A percentile compares a stretch with the other conserved stretches of the same genome.
phyloP scores from a whole-genome alignment of 1,140 invertebrate genomes.

The Aleiodes sp. region DNA sequence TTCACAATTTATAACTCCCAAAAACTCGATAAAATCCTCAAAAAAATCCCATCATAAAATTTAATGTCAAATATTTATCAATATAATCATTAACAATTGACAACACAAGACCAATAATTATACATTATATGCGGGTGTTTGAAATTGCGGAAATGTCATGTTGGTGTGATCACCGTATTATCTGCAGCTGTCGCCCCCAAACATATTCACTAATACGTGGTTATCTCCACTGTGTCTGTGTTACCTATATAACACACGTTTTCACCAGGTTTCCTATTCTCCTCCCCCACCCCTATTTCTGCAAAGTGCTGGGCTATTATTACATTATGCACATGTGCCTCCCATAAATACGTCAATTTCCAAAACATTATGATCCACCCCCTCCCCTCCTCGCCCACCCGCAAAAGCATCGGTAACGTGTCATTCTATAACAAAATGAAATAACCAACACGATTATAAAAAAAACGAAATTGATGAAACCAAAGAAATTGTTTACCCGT shows the following conservation, averaged over 20 bases:
- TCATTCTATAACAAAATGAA: not conserved
- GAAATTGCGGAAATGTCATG: slow-evolving; percentile 38
- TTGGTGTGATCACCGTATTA: slow-evolving; percentile 55
- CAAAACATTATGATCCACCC: slow-evolving; percentile 29
- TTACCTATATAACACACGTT: not conserved
- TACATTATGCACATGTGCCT: slow-evolving; percentile 62
- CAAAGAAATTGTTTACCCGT: not conserved
- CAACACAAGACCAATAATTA: not conserved
- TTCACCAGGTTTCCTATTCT: no score
- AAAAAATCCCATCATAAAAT: no score
- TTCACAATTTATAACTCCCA: no score
- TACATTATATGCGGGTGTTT: not conserved
- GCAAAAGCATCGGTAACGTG: slow-evolving; percentile 50
- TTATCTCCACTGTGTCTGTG: no score
- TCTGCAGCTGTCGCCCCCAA: slow-evolving; percentile 60
- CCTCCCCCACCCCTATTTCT: no score
- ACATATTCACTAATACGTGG: slow-evolving; percentile 49
- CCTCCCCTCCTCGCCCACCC: slow-evolving; percentile 11
- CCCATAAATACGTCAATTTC: slow-evolving; percentile 62
- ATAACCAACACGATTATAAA: no score
- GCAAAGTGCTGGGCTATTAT: slow-evolving; percentile 39
- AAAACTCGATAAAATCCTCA: no score
- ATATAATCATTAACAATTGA: not conserved
- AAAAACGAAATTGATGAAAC: no score
- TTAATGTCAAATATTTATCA: no score